Evolutionary conservation across 2,113 vertebrate genomes (phyloP).

Genomic region (Labrus mixtus): DNA sequence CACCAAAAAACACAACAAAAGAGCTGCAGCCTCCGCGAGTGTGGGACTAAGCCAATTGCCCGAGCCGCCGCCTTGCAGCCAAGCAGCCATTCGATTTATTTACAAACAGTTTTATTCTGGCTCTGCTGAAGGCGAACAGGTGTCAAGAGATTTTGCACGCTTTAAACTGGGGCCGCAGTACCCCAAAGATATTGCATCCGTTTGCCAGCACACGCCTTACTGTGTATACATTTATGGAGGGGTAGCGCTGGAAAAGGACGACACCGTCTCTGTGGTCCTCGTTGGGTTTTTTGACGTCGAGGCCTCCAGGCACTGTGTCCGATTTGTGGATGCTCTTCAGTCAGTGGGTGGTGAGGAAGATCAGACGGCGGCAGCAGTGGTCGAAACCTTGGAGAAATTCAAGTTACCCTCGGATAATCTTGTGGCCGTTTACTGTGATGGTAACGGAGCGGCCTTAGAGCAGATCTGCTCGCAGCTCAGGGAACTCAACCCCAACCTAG

Average conservation of each 20-base stretch:
- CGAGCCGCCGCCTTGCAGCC: slow-evolving; percentile 50
- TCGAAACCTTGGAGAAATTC: slow-evolving; percentile 72
- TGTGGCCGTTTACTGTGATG: slow-evolving; percentile 64
- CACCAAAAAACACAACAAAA: slow-evolving; percentile 64
- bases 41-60: not conserved
- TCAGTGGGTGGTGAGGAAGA: slow-evolving; percentile 28
- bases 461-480: slow-evolving; percentile 69
- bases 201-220: slow-evolving; percentile 77
- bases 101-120: slow-evolving; percentile 54
- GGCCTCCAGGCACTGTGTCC: slow-evolving; percentile 56
- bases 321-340: slow-evolving; percentile 77
- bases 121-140: slow-evolving; percentile 21
- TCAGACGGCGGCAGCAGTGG: slow-evolving; percentile 44
- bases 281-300: slow-evolving; percentile 78
- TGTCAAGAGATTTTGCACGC: slow-evolving; percentile 41
- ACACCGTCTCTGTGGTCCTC: slow-evolving; percentile 69
- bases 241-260: slow-evolving; percentile 46
- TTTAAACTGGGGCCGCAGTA: slow-evolving; percentile 71
- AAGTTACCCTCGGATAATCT: slow-evolving; percentile 71
- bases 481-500: slow-evolving; percentile 69
- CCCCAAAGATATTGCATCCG: slow-evolving; percentile 64
- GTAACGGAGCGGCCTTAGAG: slow-evolving; percentile 44
- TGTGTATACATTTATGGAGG: slow-evolving; percentile 78
- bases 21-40: not conserved
- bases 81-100: slow-evolving; percentile 72